Conservation (phyloP, 1,140 invertebrate species). For the Drosophila fuyamai region DNA sequence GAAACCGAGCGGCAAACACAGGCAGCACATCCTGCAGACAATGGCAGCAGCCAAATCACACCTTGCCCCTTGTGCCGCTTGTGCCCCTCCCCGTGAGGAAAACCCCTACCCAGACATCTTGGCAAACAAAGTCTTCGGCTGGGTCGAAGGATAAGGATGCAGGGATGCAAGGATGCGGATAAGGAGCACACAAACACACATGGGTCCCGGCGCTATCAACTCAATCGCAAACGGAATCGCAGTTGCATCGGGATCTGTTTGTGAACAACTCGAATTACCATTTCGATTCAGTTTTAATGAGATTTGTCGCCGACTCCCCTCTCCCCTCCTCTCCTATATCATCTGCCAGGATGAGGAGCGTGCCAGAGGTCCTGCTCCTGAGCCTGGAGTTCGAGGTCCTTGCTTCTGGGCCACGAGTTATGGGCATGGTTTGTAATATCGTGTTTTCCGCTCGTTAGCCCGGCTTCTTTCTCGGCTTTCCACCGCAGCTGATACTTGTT, state of each 20-base stretch:
- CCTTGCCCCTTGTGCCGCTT: constrained; percentile 21
- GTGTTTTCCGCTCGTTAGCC: constrained; percentile 74
- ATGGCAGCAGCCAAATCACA: constrained; percentile 51
- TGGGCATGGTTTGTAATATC: constrained; percentile 69
- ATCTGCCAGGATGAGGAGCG: constrained; percentile 25
- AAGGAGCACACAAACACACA: constrained; percentile 26
- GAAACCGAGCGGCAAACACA: constrained; percentile 36
- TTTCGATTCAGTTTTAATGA: constrained; percentile 83
- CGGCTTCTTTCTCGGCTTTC: constrained; percentile 14
- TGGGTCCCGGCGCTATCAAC: constrained; percentile 55
- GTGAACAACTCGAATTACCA: constrained; percentile 81
- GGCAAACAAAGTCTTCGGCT: constrained; percentile 70
- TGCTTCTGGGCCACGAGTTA: constrained; percentile 63
- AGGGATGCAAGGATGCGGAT: constrained; percentile 20
- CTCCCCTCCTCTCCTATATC: constrained; percentile 24
- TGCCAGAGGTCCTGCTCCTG: constrained; percentile 35
- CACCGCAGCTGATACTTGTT: constrained; percentile 38
- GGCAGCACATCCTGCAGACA: constrained; percentile 44
- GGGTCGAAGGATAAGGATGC: constrained; percentile 9
- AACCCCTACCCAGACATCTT: constrained; percentile 53
- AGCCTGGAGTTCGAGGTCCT: constrained; percentile 2
- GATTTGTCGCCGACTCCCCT: constrained; percentile 57
- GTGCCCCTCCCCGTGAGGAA: constrained; percentile 10
- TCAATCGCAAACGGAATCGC: constrained; percentile 67
- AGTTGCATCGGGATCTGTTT: constrained; percentile 67